Conservation (phyloP, 2,888 invertebrate genomes). For the Apotomis capreana region DNA sequence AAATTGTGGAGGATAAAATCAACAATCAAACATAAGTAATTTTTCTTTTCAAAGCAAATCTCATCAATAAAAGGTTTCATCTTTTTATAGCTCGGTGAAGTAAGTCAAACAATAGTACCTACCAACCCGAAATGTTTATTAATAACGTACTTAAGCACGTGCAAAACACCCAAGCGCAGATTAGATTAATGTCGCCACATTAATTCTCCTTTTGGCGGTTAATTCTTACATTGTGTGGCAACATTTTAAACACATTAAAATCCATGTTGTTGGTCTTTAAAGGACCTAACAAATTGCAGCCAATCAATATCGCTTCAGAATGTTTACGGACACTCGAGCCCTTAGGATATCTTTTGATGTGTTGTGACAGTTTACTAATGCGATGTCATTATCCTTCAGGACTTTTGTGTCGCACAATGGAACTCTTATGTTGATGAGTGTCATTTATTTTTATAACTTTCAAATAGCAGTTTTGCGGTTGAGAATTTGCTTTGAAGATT, state of each 20-base stretch:
- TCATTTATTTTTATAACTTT: constrained; percentile 79
- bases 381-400: constrained; percentile 72
- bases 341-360: constrained; percentile 75
- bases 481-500: constrained; percentile 71
- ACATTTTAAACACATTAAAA: constrained; percentile 61
- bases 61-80: neutral
- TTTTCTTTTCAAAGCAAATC: neutral
- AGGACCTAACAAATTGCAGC: constrained; percentile 75
- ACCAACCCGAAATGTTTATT: constrained; percentile 18
- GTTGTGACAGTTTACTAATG: constrained; percentile 83
- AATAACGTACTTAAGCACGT: constrained; percentile 33
- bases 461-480: constrained; percentile 74
- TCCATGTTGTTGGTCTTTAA: constrained; percentile 67
- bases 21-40: neutral
- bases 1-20: no score
- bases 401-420: constrained; percentile 70
- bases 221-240: constrained; percentile 59
- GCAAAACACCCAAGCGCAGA: constrained; percentile 34
- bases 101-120: constrained; percentile 2
- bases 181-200: constrained; percentile 57
- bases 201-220: constrained; percentile 55
- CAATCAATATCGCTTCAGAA: constrained; percentile 72
- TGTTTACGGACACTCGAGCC: constrained; percentile 63
- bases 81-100: constrained; percentile 2
- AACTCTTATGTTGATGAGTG: constrained; percentile 74